Conservation (phyloP, 2,797 vertebrate species). For the Thunnus albacares region DNA sequence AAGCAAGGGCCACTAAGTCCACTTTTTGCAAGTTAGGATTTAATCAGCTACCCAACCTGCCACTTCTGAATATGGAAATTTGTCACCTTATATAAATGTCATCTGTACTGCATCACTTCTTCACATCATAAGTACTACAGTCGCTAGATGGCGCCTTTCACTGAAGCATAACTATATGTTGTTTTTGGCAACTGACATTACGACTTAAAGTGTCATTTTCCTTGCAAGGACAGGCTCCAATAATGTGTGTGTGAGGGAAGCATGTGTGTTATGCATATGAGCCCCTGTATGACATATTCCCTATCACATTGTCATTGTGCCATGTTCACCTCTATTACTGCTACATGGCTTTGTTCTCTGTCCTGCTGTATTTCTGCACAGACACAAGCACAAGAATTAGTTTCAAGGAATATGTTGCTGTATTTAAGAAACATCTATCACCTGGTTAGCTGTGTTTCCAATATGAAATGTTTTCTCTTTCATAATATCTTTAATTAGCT, state of each 20-base stretch:
- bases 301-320: background rate
- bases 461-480: background rate
- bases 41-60: no score
- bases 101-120: no score
- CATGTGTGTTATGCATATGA: background rate
- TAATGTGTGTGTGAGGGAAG: background rate
- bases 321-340: conserved; percentile 3
- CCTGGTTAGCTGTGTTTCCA: background rate
- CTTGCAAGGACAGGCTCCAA: background rate
- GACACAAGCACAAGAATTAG: background rate
- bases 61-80: no score
- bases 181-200: no score
- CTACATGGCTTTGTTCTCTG: background rate
- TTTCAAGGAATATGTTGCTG: background rate
- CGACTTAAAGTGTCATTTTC: no score
- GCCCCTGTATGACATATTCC: conserved; percentile 1
- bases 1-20: no score
- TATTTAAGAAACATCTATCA: background rate
- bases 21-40: no score
- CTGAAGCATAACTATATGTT: no score
- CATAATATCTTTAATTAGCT: no score
- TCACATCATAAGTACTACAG: no score
- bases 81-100: no score
- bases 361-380: background rate
- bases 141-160: no score